These are phyloP conservation scores for Stegostoma tigrinum DNA, from an alignment of 2,113 vertebrate species.

Conservation along the genomic window DNA sequence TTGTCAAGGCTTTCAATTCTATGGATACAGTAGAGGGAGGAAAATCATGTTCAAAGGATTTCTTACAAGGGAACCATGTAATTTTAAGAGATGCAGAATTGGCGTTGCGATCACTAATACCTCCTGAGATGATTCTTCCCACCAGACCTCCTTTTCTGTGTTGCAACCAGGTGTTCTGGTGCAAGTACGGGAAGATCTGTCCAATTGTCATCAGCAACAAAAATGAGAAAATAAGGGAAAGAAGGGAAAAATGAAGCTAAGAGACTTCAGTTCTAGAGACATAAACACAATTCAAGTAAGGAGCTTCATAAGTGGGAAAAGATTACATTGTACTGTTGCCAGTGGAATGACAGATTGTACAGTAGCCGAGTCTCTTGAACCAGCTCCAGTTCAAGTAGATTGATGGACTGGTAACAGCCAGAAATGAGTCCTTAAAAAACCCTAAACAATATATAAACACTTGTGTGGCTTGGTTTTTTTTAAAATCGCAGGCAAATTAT, in stretches of 20 bases:
- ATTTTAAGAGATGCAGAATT: not conserved
- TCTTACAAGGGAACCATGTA: not conserved
- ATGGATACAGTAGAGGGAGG: not conserved
- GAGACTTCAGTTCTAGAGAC: not conserved
- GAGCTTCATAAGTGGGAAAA: not conserved
- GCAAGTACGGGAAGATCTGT: not conserved
- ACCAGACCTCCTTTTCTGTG: not conserved
- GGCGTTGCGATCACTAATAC: not conserved
- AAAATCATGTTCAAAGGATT: not conserved
- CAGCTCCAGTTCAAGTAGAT: not conserved
- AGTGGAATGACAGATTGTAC: not conserved
- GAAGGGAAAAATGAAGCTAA: not conserved
- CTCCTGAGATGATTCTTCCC: not conserved
- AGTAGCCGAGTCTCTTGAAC: not conserved
- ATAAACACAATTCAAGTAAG: not conserved
- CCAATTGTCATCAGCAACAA: not conserved
- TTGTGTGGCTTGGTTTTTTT: not conserved
- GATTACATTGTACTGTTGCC: not conserved
- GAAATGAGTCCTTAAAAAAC: not conserved
- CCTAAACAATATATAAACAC: not conserved
- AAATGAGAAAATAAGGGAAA: not conserved
- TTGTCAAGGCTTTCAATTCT: not conserved
- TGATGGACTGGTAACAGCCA: not conserved
- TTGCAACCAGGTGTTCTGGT: not conserved
- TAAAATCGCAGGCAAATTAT: conserved; percentile 18